Evolutionary conservation across 2,113 vertebrate genomes (phyloP).

Genomic region (Copsychus sechellarum): DNA sequence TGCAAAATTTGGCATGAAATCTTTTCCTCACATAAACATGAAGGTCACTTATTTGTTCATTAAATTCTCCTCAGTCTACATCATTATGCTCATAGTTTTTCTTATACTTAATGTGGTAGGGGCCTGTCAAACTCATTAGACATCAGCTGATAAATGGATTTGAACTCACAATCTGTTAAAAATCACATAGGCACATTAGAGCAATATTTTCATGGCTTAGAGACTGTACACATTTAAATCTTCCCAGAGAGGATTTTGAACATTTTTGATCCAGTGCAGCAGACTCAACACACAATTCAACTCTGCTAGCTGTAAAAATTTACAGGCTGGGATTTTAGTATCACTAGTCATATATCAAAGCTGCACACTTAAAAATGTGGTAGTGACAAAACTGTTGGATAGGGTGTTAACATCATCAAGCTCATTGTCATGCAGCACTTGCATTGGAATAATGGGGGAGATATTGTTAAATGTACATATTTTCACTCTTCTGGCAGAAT

Average conservation of each 20-base stretch:
- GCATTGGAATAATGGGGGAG: neutral
- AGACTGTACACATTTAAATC: slow-evolving; percentile 60
- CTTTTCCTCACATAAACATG: slow-evolving; percentile 55
- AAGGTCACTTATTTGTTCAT: slow-evolving; percentile 69
- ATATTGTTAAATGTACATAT: neutral
- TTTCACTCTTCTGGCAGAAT: neutral
- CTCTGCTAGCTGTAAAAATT: slow-evolving; percentile 58
- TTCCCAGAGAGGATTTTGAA: slow-evolving; percentile 50
- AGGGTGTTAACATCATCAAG: slow-evolving; percentile 35
- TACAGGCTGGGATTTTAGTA: slow-evolving; percentile 47
- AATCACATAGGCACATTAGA: slow-evolving; percentile 58
- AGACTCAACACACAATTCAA: slow-evolving; percentile 63
- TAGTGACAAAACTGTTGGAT: slow-evolving; percentile 20
- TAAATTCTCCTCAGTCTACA: slow-evolving; percentile 65
- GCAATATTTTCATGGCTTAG: slow-evolving; percentile 64
- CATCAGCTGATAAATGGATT: slow-evolving; percentile 71
- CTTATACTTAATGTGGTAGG: slow-evolving; percentile 44
- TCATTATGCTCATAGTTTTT: slow-evolving; percentile 57
- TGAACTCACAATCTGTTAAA: slow-evolving; percentile 73
- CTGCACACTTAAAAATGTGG: slow-evolving; percentile 22
- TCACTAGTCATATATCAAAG: slow-evolving; percentile 58
- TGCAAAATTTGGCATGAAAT: slow-evolving; percentile 65
- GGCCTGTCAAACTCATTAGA: slow-evolving; percentile 69
- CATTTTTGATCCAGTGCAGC: slow-evolving; percentile 48
- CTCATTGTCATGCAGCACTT: neutral